These are phyloP conservation scores for Acromyrmex heyeri DNA, from an alignment of 1,140 invertebrate species.

Conservation along the genomic window DNA sequence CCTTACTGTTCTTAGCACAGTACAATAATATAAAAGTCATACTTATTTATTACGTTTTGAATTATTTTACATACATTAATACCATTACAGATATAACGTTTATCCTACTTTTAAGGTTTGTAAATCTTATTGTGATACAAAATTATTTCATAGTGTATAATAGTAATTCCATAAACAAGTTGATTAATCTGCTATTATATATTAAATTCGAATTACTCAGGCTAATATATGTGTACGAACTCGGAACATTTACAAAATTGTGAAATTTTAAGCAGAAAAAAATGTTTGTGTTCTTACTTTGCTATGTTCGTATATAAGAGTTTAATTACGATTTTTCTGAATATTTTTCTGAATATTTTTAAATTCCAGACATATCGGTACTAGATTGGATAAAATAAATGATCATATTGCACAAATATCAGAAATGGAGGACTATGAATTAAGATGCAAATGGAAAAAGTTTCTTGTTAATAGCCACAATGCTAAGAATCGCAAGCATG, in stretches of 20 bases:
- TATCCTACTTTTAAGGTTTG: conserved; percentile 3
- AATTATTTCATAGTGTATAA: too few relatives aligned
- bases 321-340: neutral
- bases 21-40: neutral
- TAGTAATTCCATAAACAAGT: too few relatives aligned
- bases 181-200: too few relatives aligned
- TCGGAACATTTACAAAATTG: too few relatives aligned
- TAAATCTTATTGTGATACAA: neutral
- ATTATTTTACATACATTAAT: neutral
- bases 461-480: neutral
- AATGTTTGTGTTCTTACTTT: neutral
- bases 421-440: neutral
- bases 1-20: neutral
- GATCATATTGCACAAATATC: neutral
- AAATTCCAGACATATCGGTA: conserved; percentile 5
- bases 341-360: neutral
- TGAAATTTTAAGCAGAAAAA: too few relatives aligned
- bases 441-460: conserved; percentile 11
- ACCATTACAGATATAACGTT: neutral
- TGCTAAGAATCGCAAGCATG: neutral
- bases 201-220: too few relatives aligned
- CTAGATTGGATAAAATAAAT: conserved; percentile 20
- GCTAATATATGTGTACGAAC: too few relatives aligned
- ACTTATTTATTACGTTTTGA: neutral
- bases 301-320: neutral